These are phyloP conservation scores for Epicampocera succincta DNA, from an alignment of 2,888 invertebrate genomes.

Conservation along the genomic window DNA sequence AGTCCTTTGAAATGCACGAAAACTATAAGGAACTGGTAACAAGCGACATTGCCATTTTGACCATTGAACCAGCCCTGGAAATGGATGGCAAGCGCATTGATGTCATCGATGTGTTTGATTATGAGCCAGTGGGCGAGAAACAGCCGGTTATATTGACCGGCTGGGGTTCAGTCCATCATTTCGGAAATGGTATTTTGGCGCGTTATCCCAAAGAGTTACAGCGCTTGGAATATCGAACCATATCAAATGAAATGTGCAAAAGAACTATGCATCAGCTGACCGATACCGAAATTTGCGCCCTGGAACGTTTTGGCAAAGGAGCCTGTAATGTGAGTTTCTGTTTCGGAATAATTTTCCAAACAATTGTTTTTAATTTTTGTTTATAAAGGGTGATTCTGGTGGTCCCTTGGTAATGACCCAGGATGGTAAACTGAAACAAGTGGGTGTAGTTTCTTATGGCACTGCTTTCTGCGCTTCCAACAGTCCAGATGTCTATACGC, in stretches of 20 bases:
- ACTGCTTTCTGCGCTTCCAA: slow-evolving; percentile 79
- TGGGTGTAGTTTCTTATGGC: slow-evolving; percentile 81
- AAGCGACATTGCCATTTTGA: slow-evolving; percentile 80
- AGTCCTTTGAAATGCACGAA: slow-evolving; percentile 77
- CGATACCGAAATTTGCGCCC: slow-evolving; percentile 80
- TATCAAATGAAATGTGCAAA: slow-evolving; percentile 77
- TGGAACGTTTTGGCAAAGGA: slow-evolving; percentile 78
- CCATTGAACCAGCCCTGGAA: slow-evolving; percentile 76
- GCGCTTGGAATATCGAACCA: slow-evolving; percentile 76
- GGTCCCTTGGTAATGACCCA: slow-evolving; percentile 79
- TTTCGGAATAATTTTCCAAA: too few relatives aligned
- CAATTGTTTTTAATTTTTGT: too few relatives aligned
- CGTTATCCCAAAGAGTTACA: slow-evolving; percentile 78
- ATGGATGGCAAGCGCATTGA: slow-evolving; percentile 78
- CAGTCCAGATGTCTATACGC: slow-evolving; percentile 79
- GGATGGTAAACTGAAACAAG: slow-evolving; percentile 76
- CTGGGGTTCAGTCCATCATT: slow-evolving; percentile 79
- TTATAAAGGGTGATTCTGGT: slow-evolving; percentile 80
- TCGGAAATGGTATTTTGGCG: slow-evolving; percentile 77
- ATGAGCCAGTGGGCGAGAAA: slow-evolving; percentile 75
- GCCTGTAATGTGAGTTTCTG: slow-evolving; percentile 80
- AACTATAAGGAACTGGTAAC: slow-evolving; percentile 78
- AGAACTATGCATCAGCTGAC: slow-evolving; percentile 76
- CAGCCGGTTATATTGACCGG: slow-evolving; percentile 77
- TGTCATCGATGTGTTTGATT: slow-evolving; percentile 79